Conservation (phyloP, 2,888 invertebrate genomes). For the Heliconius erato region DNA sequence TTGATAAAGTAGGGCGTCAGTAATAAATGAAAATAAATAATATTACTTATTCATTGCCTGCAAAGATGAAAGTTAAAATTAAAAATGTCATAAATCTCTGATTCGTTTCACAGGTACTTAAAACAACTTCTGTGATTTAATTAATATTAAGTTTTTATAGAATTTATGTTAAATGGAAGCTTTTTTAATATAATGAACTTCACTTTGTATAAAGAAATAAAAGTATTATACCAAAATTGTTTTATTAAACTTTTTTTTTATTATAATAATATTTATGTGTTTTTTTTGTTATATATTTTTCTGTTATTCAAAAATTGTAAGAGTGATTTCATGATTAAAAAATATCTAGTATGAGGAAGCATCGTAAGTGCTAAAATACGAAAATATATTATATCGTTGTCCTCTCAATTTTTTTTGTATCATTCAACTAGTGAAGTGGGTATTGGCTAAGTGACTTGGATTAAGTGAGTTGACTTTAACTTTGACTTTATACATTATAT, state of each 20-base stretch:
- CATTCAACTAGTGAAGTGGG: no score
- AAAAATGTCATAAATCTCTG: background rate
- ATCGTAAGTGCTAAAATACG: background rate
- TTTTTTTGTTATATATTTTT: no score
- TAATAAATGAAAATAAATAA: background rate
- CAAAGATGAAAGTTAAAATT: constrained; percentile 1
- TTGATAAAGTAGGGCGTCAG: background rate
- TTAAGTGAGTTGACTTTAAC: no score
- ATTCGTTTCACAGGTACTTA: background rate
- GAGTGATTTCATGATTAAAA: no score
- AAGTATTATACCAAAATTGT: background rate
- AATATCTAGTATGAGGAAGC: background rate
- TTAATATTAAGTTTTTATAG: constrained; percentile 1
- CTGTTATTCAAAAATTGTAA: no score
- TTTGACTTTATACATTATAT: no score
- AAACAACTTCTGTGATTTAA: constrained; percentile 1
- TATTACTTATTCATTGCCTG: constrained; percentile 8
- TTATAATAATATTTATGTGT: no score
- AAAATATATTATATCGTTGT: no score
- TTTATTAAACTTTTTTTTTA: background rate
- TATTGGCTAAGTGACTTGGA: no score
- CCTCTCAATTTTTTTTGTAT: no score
- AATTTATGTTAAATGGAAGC: background rate
- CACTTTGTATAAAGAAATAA: no score
- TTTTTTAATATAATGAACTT: background rate